Conservation (phyloP, 2,888 invertebrate species). For the Melipona beecheii region DNA sequence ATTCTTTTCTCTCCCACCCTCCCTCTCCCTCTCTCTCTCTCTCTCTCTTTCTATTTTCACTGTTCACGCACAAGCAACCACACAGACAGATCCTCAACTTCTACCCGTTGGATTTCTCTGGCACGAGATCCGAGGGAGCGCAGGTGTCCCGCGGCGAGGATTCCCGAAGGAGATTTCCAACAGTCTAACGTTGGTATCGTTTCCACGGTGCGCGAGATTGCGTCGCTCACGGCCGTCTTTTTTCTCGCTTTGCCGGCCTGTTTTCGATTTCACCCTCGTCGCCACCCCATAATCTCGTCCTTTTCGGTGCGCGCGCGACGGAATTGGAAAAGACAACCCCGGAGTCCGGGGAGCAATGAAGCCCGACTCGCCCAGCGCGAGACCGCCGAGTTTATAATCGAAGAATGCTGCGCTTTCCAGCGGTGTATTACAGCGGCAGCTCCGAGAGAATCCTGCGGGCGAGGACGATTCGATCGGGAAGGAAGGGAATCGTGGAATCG, state of each 20-base stretch:
- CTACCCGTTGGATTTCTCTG: conserved; percentile 15
- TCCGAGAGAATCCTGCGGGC: neutral
- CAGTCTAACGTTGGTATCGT: conserved; percentile 69
- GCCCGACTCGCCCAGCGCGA: conserved; percentile 21
- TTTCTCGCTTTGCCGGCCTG: conserved; percentile 24
- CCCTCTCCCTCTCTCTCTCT: neutral
- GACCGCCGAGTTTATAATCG: conserved; percentile 43
- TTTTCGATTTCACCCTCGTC: conserved; percentile 48
- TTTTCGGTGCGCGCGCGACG: conserved; percentile 30
- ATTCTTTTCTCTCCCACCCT: neutral
- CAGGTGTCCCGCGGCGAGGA: conserved; percentile 75
- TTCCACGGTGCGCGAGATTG: conserved; percentile 71
- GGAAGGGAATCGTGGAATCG: neutral
- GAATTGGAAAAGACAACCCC: conserved; percentile 48
- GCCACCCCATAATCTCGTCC: conserved; percentile 33
- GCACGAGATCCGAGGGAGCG: conserved; percentile 64
- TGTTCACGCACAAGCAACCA: conserved; percentile 22
- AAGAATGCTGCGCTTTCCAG: conserved; percentile 1
- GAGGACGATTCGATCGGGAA: neutral
- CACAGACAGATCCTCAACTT: neutral
- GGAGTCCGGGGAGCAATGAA: conserved; percentile 45
- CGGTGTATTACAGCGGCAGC: neutral
- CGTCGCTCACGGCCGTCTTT: conserved; percentile 56
- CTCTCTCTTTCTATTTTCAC: neutral
- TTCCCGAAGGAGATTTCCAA: conserved; percentile 74